phyloP scores from a whole-genome alignment of 30 jellyfish, hydroid and myxozoan genomes.

The Aurelia aurita region DNA sequence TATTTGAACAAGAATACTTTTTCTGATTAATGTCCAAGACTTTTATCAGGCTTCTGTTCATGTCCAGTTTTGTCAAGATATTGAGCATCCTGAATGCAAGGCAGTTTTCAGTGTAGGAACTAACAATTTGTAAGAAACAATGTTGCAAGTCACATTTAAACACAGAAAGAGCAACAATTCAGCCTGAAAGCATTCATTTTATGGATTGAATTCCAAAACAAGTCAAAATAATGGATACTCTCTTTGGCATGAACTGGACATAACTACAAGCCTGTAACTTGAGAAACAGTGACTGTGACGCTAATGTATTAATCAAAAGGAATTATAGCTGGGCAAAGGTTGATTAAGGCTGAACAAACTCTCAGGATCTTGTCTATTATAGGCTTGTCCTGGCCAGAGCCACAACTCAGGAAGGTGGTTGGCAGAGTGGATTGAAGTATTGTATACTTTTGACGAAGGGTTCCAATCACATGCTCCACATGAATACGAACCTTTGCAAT shows the following conservation, averaged over 20 bases:
- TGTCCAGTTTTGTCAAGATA: slow-evolving; percentile 22
- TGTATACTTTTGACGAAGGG: slow-evolving; percentile 18
- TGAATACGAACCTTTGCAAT: slow-evolving; percentile 43
- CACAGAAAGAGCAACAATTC: slow-evolving; percentile 5
- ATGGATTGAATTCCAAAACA: slow-evolving; percentile 2
- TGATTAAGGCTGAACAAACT: slow-evolving; percentile 37
- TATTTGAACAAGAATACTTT: background rate
- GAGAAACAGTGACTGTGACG: slow-evolving; percentile 24
- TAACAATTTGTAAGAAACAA: too few relatives aligned
- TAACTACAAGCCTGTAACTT: slow-evolving; percentile 12
- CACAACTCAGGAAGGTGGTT: slow-evolving; percentile 22
- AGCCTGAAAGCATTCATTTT: background rate
- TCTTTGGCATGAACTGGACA: slow-evolving; percentile 27
- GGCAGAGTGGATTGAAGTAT: slow-evolving; percentile 42
- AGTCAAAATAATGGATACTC: slow-evolving; percentile 11
- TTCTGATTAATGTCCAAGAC: slow-evolving; percentile 19
- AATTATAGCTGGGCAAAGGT: slow-evolving; percentile 43
- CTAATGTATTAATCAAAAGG: slow-evolving; percentile 38
- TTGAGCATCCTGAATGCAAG: slow-evolving; percentile 9
- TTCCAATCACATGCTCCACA: slow-evolving; percentile 53
- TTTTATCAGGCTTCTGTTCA: slow-evolving; percentile 15
- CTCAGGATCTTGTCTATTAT: slow-evolving; percentile 25
- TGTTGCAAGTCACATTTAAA: too few relatives aligned
- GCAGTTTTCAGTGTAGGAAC: background rate
- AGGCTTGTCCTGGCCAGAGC: slow-evolving; percentile 25